These are phyloP conservation scores for Dendrolimus houi DNA, from an alignment of 2,888 invertebrate species.

Conservation along the genomic window DNA sequence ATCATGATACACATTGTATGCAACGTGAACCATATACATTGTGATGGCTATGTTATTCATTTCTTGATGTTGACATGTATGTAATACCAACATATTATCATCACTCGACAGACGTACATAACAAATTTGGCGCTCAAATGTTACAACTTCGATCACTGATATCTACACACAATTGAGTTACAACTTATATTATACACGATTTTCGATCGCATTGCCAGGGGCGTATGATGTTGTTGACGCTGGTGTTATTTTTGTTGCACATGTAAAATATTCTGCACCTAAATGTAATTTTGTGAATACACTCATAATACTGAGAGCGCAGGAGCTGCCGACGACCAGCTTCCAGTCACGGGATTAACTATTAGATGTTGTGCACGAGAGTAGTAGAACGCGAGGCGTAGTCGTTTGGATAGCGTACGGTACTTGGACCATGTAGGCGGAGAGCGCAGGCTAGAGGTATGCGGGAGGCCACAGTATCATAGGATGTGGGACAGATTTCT, in stretches of 20 bases:
- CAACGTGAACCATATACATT: constrained; percentile 29
- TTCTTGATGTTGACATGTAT: constrained; percentile 26
- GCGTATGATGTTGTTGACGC: constrained; percentile 54
- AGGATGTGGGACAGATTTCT: constrained; percentile 44
- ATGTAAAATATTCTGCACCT: constrained; percentile 62
- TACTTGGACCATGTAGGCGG: constrained; percentile 33
- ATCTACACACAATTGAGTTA: constrained; percentile 18
- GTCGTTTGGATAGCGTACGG: constrained; percentile 31
- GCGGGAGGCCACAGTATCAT: constrained; percentile 31
- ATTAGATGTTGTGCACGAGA: constrained; percentile 56
- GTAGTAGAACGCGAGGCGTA: constrained; percentile 27
- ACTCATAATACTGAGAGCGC: constrained; percentile 38
- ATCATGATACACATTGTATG: constrained; percentile 55
- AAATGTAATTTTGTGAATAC: constrained; percentile 38
- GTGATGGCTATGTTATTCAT: constrained; percentile 17
- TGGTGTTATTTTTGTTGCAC: constrained; percentile 45
- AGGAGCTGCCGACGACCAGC: constrained; percentile 72
- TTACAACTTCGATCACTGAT: constrained; percentile 56
- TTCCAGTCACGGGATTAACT: constrained; percentile 55
- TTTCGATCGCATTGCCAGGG: constrained; percentile 35
- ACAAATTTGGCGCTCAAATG: constrained; percentile 50
- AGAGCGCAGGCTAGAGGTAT: constrained; percentile 55
- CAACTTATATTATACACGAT: constrained; percentile 8
- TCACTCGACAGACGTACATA: constrained; percentile 24
- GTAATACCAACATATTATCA: constrained; percentile 23